Evolutionary conservation across 2,888 invertebrate species (phyloP), one percentile per base, ranked within the genome.

Genomic region (Altica lythri): DNA sequence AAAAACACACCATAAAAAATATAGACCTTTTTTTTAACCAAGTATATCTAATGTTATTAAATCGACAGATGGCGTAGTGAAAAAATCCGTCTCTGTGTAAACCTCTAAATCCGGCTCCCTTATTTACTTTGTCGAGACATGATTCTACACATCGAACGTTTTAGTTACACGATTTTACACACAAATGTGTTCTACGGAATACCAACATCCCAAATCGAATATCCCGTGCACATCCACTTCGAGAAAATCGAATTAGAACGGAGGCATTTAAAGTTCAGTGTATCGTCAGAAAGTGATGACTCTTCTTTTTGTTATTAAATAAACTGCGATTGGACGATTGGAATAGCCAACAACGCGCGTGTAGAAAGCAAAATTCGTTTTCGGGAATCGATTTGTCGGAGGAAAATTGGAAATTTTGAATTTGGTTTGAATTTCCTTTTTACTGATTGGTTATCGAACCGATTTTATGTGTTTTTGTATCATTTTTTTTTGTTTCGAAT

Each of bases 341-440:
- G 38, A 53, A 46, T 29, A 43, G 58, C 49, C 58, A 57, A 57
- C 54, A 49, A 16, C 22, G n/a, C 29, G 22, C 22, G 22, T 12
- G 5, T n/a, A 40, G 40, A 40, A 22, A 40, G 25, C 40, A 40
- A 16, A 30, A 55, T 53, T 46, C 44, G 30, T 50, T 47, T 53
- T 51, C 16, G 29, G 43, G 27, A 50, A 55, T 53, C 49, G 46
- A 53, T 53, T 55, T 38, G 40, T 22, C 10, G 40, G 22, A 18
- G 48, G 30, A 43, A 38, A 42, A 57, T 56, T 50, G 55, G 56
- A 47, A 55, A 59, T 56, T 59, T 56, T 54, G 54, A 48, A 55
- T 57, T 54, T 49, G 52, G 56, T 59, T 56, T 62, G 43, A 63
- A 62, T 63, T 65, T 61, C 62, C 63, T 63, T 59, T 61, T 55